phyloP scores from a whole-genome alignment of 2,888 invertebrate genomes.

The Hesperia comma region DNA sequence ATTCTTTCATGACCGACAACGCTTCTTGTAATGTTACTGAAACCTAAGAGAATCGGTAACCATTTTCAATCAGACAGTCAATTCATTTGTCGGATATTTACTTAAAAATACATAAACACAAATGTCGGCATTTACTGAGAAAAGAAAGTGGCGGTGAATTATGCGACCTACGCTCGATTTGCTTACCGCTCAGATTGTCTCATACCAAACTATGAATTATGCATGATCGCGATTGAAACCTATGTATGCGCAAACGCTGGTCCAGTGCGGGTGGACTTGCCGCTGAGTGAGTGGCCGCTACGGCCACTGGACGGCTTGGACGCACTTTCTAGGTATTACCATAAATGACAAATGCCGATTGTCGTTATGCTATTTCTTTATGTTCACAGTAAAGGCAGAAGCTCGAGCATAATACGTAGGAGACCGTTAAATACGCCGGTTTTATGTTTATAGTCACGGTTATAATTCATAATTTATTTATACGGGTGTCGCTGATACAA shows the following conservation, averaged over 20 bases:
- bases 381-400: not conserved
- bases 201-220: slow-evolving; percentile 54
- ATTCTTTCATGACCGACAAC: too few species aligned
- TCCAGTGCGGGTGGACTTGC: not conserved
- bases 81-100: too few species aligned
- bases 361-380: slow-evolving; percentile 8
- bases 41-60: too few species aligned
- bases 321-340: slow-evolving; percentile 35
- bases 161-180: not conserved
- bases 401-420: not conserved
- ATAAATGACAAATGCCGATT: slow-evolving; percentile 25
- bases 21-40: too few species aligned
- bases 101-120: too few species aligned
- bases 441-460: not conserved
- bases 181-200: slow-evolving; percentile 1
- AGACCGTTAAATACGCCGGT: not conserved
- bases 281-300: too few species aligned
- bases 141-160: not conserved
- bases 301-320: slow-evolving; percentile 18
- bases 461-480: not conserved
- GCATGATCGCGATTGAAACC: slow-evolving; percentile 53
- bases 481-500: not conserved
- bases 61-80: too few species aligned
- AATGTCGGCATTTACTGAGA: too few species aligned
- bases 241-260: slow-evolving; percentile 22